Evolutionary conservation across 2,797 vertebrate genomes (phyloP).

Genomic region (Botia kubotai): DNA sequence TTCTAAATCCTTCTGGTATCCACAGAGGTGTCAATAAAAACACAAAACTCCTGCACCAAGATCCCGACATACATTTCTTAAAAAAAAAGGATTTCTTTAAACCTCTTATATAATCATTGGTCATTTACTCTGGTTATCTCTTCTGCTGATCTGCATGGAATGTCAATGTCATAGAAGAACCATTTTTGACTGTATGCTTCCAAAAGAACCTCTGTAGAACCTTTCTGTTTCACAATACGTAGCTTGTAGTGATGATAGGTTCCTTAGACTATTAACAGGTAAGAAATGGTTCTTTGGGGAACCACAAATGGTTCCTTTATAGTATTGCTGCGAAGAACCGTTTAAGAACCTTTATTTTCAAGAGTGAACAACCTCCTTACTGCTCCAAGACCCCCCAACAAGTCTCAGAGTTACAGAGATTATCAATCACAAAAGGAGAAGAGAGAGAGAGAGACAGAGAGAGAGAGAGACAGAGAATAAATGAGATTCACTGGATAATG

Average conservation of each 20-base stretch:
- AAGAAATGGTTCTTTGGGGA: no score
- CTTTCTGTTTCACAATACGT: no score
- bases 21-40: not conserved
- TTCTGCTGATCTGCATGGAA: not conserved
- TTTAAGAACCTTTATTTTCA: not conserved
- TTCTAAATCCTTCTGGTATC: conserved; percentile 37
- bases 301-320: not conserved
- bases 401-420: conserved; percentile 65
- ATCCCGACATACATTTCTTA: not conserved
- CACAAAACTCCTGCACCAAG: not conserved
- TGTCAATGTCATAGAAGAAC: no score
- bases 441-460: conserved; percentile 70
- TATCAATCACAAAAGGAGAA: conserved; percentile 73
- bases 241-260: no score
- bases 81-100: not conserved
- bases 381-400: conserved; percentile 50
- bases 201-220: no score
- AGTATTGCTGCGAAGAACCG: conserved; percentile 6
- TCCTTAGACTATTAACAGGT: no score
- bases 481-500: conserved; percentile 97
- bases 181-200: no score
- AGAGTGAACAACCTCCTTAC: conserved; percentile 13
- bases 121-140: not conserved
- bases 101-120: not conserved
- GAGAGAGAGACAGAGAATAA: conserved; percentile 83